Evolutionary conservation across 2,113 vertebrate species (phyloP).

Genomic region (Clarias gariepinus): DNA sequence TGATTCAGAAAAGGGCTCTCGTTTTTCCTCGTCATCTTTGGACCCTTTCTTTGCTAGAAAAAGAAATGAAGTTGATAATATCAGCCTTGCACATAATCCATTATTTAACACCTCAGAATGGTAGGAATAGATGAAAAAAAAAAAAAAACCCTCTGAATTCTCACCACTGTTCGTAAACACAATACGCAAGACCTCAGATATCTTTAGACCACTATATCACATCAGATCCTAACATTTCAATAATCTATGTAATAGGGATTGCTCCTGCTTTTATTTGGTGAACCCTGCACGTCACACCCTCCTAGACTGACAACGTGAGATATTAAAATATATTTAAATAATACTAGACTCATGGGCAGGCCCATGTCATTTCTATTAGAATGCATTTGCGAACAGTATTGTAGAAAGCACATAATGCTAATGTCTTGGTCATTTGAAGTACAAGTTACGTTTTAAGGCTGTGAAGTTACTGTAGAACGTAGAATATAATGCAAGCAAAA

Average conservation of each 20-base stretch:
- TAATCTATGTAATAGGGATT: background rate
- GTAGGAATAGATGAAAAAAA: background rate
- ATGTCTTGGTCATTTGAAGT: background rate
- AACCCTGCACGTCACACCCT: slow-evolving; percentile 4
- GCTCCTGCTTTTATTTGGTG: background rate
- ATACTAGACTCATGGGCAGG: slow-evolving; percentile 31
- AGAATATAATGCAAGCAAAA: slow-evolving; percentile 14
- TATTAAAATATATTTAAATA: background rate
- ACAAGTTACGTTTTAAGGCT: background rate
- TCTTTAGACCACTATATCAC: background rate
- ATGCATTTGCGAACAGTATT: slow-evolving; percentile 10
- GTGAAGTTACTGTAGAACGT: slow-evolving; percentile 19
- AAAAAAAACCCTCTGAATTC: background rate
- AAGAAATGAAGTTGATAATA: slow-evolving; percentile 2
- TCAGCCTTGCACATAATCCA: background rate
- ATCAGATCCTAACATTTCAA: background rate
- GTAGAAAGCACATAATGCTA: background rate
- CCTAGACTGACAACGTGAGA: background rate
- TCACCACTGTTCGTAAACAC: slow-evolving; percentile 1
- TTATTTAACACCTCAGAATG: background rate
- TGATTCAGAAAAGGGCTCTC: slow-evolving; percentile 28
- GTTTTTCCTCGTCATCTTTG: background rate
- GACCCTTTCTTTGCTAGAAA: background rate
- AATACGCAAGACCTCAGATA: background rate
- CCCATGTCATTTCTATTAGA: slow-evolving; percentile 32